A percentile compares a stretch with the other conserved stretches of the same genome.
These are phyloP conservation scores for Julus scandinavius DNA, from an alignment of 2,888 invertebrate species.

Conservation along the genomic window DNA sequence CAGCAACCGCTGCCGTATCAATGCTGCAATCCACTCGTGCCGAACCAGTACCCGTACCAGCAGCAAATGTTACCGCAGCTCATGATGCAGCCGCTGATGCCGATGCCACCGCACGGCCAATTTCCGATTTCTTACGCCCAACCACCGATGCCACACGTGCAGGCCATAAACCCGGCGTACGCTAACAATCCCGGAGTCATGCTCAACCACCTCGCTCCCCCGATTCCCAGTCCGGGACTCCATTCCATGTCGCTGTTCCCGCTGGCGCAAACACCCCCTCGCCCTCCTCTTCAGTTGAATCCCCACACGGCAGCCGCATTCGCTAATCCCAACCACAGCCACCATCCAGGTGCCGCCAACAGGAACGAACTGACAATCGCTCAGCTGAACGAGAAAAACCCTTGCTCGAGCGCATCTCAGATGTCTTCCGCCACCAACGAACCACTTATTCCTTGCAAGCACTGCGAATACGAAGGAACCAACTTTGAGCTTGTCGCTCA, in stretches of 20 bases:
- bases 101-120: not conserved
- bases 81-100: not conserved
- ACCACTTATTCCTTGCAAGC: not conserved
- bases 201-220: not conserved
- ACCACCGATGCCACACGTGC: not conserved
- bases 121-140: not conserved
- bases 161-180: not conserved
- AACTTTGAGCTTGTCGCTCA: not conserved
- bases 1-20: not conserved
- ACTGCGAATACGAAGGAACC: not conserved
- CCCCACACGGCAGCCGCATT: not conserved
- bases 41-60: not conserved
- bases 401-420: not conserved
- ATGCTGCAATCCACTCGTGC: not conserved
- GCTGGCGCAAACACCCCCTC: not conserved
- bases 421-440: not conserved
- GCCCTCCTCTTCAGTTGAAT: not conserved
- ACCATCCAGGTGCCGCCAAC: not conserved
- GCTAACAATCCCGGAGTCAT: not conserved
- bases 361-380: not conserved
- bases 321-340: not conserved
- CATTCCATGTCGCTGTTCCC: no score
- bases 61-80: not conserved
- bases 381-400: not conserved
- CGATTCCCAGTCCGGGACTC: not conserved